These are phyloP conservation scores for Grapholita molesta DNA, from an alignment of 1,140 invertebrate species.

Conservation along the genomic window DNA sequence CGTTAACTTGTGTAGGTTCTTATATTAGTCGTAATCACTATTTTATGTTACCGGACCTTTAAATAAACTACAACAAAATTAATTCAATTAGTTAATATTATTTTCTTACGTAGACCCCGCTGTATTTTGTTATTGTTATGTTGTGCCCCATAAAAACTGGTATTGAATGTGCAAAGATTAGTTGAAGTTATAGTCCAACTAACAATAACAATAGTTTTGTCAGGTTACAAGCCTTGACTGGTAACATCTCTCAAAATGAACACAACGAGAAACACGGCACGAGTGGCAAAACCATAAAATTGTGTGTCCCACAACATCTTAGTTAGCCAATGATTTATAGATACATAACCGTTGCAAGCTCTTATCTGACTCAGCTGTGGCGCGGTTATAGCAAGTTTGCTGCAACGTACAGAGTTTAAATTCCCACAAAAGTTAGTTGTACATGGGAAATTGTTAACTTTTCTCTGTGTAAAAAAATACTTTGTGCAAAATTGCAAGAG, in stretches of 20 bases:
- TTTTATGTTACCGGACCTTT: too few relatives aligned
- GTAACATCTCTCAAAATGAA: not conserved
- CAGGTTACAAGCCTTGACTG: not conserved
- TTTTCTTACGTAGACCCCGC: too few relatives aligned
- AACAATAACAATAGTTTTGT: not conserved
- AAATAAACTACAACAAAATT: too few relatives aligned
- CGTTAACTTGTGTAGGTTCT: too few relatives aligned
- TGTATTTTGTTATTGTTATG: not conserved
- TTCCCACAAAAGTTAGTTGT: not conserved
- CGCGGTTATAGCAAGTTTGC: not conserved
- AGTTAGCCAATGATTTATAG: constrained; percentile 43
- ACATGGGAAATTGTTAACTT: not conserved
- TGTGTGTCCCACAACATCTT: constrained; percentile 36
- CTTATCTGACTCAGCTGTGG: not conserved
- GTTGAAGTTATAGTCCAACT: not conserved
- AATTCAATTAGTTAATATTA: too few relatives aligned
- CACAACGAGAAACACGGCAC: constrained; percentile 29
- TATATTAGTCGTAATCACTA: too few relatives aligned
- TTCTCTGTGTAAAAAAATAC: not conserved
- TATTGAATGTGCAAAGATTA: not conserved
- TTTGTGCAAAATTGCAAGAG: not conserved
- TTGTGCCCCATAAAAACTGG: not conserved
- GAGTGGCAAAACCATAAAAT: constrained; percentile 32
- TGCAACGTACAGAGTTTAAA: not conserved
- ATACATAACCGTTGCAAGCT: not conserved